Evolutionary conservation across 2,888 invertebrate species (phyloP), one percentile per base, ranked within the genome.

Genomic region (Chymomyza amoena): DNA sequence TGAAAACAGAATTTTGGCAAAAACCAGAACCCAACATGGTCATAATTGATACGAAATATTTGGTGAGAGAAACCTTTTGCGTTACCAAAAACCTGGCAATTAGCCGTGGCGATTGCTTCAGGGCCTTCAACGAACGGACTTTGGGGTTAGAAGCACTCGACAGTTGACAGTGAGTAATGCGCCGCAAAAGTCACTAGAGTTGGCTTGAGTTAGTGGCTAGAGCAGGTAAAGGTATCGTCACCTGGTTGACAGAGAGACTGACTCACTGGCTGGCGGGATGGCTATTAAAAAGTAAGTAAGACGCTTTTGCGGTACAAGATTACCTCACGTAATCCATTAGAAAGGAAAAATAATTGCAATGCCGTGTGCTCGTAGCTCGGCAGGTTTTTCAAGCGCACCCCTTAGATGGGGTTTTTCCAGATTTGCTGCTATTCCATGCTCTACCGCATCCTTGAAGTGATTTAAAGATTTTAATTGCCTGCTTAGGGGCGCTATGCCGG

Each of bases 241-340:
- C 28, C 57, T 28, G 57, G 25, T 9, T 28, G 25, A 4, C 25
- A 25, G 25, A 25, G 0, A 25, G 25, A 25, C 56, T 10, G 25
- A 57, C 25, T 57, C 32, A 6, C 57, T 25, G 62, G 39, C 32
- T 16, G 18, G 36, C 36, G 36, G 36, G 36, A 36, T n/a, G 56
- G 18, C 65, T 20, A 59, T 59, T 25, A 57, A 45, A 62, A 51
- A 51, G 50, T 20, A 57, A 28, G 13, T 57, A 39, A 20, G 36
- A 5, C 66, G 67, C 57, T 28, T 51, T 52, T 62, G 62, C 52
- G 56, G 62, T 36, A 57, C 25, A 65, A 61, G 64, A 69, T 69
- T 65, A 50, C 64, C 61, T 65, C 69, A 69, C 69, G 69, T 69
- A 69, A 65, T 65, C 69, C 65, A 69, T 69, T 69, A 65, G 63